These are phyloP conservation scores for Steinernema hermaphroditum DNA, from an alignment of 2,888 invertebrate species.

Conservation along the genomic window DNA sequence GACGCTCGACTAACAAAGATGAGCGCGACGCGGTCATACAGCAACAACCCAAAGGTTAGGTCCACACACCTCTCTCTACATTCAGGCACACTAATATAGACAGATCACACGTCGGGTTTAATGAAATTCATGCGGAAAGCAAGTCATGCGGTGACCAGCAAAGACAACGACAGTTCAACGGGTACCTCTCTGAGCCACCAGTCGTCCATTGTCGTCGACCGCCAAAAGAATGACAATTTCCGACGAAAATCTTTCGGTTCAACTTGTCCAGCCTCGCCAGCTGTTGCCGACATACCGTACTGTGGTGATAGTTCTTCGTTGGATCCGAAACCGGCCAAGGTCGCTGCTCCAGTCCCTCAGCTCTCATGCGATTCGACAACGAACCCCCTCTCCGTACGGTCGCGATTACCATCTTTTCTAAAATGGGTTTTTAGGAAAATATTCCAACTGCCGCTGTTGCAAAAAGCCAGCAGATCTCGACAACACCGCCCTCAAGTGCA, in stretches of 20 bases:
- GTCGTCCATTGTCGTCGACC: conserved; percentile 31
- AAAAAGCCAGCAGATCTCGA: background rate
- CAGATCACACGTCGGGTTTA: conserved; percentile 23
- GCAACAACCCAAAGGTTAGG: conserved; percentile 43
- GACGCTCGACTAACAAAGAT: conserved; percentile 45
- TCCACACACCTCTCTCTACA: background rate
- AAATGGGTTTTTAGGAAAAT: background rate
- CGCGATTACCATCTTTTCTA: background rate
- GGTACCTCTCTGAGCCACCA: conserved; percentile 25
- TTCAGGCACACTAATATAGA: conserved; percentile 1
- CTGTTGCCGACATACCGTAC: conserved; percentile 13
- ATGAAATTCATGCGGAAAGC: conserved; percentile 30
- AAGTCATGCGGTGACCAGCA: conserved; percentile 32
- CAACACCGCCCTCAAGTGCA: background rate
- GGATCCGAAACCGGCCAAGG: conserved; percentile 21
- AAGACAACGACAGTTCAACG: conserved; percentile 27
- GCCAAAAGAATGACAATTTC: conserved; percentile 35
- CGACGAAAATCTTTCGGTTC: conserved; percentile 32
- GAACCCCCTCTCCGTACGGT: background rate
- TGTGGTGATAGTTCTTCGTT: conserved; percentile 13
- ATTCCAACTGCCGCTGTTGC: background rate
- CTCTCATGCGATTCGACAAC: background rate
- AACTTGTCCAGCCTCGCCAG: background rate
- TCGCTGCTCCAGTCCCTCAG: background rate
- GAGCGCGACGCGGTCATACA: conserved; percentile 45